These are phyloP conservation scores for Pipa parva DNA, from an alignment of 2,113 vertebrate species.

Conservation along the genomic window DNA sequence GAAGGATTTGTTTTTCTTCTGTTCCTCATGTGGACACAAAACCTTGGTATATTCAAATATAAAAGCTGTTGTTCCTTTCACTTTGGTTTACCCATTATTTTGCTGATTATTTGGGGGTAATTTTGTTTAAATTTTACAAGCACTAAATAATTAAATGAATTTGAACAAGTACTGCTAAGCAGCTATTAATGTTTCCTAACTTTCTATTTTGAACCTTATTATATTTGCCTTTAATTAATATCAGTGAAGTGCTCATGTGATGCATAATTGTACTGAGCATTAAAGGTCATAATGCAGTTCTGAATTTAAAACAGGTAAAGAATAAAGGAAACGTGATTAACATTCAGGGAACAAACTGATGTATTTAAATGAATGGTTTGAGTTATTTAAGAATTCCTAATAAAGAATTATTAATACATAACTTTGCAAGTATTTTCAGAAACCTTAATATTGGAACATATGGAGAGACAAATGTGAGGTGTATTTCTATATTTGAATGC, in stretches of 20 bases:
- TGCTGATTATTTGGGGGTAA: no score
- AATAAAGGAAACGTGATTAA: slow-evolving; percentile 7
- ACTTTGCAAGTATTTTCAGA: slow-evolving; percentile 6
- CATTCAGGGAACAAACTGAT: slow-evolving; percentile 14
- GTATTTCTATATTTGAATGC: background rate
- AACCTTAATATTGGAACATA: background rate
- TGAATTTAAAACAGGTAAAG: slow-evolving; percentile 25
- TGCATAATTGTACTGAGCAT: slow-evolving; percentile 25
- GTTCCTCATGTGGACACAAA: no score
- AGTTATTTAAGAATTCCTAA: slow-evolving; percentile 9
- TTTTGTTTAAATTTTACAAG: no score
- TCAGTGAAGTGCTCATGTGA: slow-evolving; percentile 22
- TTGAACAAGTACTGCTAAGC: background rate
- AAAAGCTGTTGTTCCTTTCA: no score
- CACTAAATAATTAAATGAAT: no score
- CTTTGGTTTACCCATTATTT: no score
- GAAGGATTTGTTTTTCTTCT: no score
- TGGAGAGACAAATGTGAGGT: background rate
- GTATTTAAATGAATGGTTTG: slow-evolving; percentile 11
- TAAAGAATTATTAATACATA: slow-evolving; percentile 16
- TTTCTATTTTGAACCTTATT: slow-evolving; percentile 17
- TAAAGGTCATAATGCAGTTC: slow-evolving; percentile 22
- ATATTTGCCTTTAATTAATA: slow-evolving; percentile 23
- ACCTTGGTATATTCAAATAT: no score
- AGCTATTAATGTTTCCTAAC: slow-evolving; percentile 13